Evolutionary conservation across 2,113 vertebrate species (phyloP).

Genomic region (Halichoerus grypus): DNA sequence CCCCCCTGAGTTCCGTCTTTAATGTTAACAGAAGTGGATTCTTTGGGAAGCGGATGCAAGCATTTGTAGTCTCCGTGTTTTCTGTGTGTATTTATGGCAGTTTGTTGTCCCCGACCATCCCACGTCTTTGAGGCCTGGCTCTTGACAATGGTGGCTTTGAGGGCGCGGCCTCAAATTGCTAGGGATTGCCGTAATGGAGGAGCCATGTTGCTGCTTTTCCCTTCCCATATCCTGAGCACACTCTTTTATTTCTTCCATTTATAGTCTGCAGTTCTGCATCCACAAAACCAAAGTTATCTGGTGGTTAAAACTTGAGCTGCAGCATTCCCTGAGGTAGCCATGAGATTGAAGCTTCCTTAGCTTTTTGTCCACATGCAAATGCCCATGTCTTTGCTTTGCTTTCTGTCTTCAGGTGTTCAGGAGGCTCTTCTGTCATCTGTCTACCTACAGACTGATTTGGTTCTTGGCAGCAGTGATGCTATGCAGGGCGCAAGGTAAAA

Average conservation of each 20-base stretch:
- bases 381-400: slow-evolving; percentile 69
- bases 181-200: background rate
- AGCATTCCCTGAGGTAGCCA: background rate
- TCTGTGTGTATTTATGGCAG: background rate
- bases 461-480: slow-evolving; percentile 60
- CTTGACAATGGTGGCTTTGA: background rate
- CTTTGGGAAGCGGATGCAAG: background rate
- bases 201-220: background rate
- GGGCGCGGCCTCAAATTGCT: background rate
- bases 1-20: background rate
- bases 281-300: slow-evolving; percentile 3
- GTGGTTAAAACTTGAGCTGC: background rate
- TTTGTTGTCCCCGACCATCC: background rate
- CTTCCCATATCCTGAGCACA: background rate
- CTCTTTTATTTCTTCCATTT: slow-evolving; percentile 59
- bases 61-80: background rate
- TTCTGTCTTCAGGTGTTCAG: slow-evolving; percentile 74
- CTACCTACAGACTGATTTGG: slow-evolving; percentile 76
- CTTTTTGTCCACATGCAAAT: slow-evolving; percentile 38
- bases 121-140: background rate
- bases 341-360: background rate
- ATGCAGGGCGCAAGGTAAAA: slow-evolving; percentile 82
- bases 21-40: background rate
- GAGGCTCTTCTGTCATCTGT: slow-evolving; percentile 65
- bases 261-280: background rate